Percentiles rank a stretch among this genome's conserved stretches.
Evolutionary conservation across 2,888 invertebrate genomes (phyloP).

Genomic region (Drosophila infuscata): DNA sequence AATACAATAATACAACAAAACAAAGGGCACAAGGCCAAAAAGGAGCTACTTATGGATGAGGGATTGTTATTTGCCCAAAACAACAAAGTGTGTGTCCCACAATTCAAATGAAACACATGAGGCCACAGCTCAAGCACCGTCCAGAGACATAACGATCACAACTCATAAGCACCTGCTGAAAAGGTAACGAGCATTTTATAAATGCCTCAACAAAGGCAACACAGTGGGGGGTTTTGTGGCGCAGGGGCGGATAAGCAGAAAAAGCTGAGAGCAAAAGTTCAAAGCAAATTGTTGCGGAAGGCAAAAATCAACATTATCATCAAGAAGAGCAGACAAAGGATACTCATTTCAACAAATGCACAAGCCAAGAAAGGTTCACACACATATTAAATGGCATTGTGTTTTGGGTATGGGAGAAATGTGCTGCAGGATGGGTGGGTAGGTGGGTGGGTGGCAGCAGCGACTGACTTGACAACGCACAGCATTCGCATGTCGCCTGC

Average conservation of each 20-base stretch:
- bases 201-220: constrained; percentile 45
- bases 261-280: constrained; percentile 53
- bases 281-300: constrained; percentile 82
- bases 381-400: constrained; percentile 39
- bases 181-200: constrained; percentile 55
- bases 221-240: neutral
- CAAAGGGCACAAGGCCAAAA: neutral
- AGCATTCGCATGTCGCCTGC: constrained; percentile 70
- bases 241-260: neutral
- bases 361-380: constrained; percentile 39
- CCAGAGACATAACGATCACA: constrained; percentile 40
- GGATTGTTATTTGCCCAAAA: neutral
- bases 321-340: constrained; percentile 62
- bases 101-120: constrained; percentile 37
- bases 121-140: constrained; percentile 31
- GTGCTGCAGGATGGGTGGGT: constrained; percentile 8
- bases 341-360: constrained; percentile 66
- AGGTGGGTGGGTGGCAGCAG: constrained; percentile 13
- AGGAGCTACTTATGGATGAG: neutral
- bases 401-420: constrained; percentile 8
- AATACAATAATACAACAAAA: neutral
- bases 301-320: constrained; percentile 80
- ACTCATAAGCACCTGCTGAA: constrained; percentile 48
- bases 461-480: constrained; percentile 54
- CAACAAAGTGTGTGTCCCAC: constrained; percentile 16